Conservation (phyloP, 2,888 invertebrate genomes). For the Stenolophus ochropezus region DNA sequence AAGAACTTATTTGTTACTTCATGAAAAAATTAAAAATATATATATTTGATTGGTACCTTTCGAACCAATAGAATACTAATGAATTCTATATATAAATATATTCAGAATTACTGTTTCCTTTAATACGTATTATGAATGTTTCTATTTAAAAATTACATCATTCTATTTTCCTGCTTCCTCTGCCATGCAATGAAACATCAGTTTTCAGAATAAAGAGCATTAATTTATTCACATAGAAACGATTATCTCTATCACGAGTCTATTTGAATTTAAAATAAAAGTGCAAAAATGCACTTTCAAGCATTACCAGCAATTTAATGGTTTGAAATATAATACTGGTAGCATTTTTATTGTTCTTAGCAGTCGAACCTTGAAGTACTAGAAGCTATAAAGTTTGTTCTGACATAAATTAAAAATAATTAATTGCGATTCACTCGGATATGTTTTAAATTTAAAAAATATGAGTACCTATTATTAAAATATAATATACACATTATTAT, state of each 20-base stretch:
- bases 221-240: conserved; percentile 19
- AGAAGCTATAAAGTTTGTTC: conserved; percentile 19
- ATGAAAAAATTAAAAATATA: no score
- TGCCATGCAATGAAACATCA: no score
- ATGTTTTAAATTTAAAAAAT: neutral
- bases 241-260: neutral
- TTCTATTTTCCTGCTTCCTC: no score
- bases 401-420: conserved; percentile 14
- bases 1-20: no score
- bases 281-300: conserved; percentile 18
- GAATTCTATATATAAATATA: no score
- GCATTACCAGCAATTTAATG: neutral
- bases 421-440: neutral
- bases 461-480: neutral
- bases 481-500: no score
- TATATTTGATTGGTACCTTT: no score
- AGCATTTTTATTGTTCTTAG: conserved; percentile 1
- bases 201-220: neutral
- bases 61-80: no score
- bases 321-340: neutral
- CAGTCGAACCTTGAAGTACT: conserved; percentile 12
- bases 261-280: conserved; percentile 7
- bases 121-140: no score
- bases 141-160: no score
- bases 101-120: no score